Evolutionary conservation across 2,888 invertebrate genomes (phyloP), one percentile per base, ranked within the genome.

Genomic region (Noctua janthe): DNA sequence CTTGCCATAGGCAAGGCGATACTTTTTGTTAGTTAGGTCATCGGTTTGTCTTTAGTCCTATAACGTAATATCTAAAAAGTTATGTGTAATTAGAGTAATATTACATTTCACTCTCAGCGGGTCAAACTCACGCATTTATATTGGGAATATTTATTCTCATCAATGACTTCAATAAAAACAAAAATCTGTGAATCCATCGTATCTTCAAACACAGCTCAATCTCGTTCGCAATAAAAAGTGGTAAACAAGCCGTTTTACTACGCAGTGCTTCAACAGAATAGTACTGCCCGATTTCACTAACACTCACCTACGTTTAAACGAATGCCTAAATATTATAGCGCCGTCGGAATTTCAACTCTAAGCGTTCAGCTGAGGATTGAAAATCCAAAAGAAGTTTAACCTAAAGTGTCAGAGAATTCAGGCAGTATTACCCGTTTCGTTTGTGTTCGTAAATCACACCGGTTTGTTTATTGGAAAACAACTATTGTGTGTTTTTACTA

Each of bases 381-480:
- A 56, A 47, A 56, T n/a, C 1, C 1, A 76, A 56, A 3, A 2
- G 35, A 4, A 3, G 8, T 10, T 20, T 29, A 20, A 6, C 6
- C 7, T 17, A 54, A 5, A 75, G 23, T 76, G 47, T 35, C 20
- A 76, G 13, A 39, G 15, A 29, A 43, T n/a, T 17, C 17, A 8
- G 75, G 1, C 29, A 43, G 66, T 39, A 66, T 66, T 39, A 39
- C 1, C 17, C 66, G n/a, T 17, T 72, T 62, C 43, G 39, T 35
- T 39, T 70, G 64, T 56, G 72, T 51, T n/a, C 72, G 74, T 87
- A 80, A 85, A 80, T 84, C 85, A 80, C 54, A 51, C 23, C 39
- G 23, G n/a, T 56, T 76, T 71, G 71, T 80, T 84, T 87, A 87
- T 87, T 87, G 85, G 80, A 54, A 67, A 67, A 69, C 83, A 54